Evolutionary conservation across 2,113 vertebrate genomes (phyloP).

Genomic region (Larimichthys crocea): DNA sequence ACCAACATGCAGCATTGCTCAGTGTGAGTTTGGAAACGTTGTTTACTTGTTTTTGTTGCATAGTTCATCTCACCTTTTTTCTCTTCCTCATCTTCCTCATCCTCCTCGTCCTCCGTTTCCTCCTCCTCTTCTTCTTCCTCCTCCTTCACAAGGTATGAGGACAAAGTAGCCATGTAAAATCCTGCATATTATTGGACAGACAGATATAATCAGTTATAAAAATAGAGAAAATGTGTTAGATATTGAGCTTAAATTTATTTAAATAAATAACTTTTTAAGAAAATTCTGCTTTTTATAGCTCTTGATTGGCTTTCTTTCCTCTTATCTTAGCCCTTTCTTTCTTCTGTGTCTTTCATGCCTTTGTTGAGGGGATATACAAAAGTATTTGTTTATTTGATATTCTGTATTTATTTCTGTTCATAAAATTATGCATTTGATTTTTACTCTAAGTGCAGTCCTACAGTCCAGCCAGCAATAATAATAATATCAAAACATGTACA

Average conservation of each 20-base stretch:
- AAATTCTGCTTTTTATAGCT: background rate
- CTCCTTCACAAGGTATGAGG: constrained; percentile 15
- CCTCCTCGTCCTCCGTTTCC: background rate
- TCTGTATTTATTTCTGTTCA: background rate
- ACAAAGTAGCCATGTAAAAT: constrained; percentile 54
- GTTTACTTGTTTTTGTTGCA: background rate
- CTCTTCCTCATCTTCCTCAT: background rate
- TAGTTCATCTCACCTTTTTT: constrained; percentile 13
- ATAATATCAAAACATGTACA: background rate
- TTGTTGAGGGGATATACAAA: background rate
- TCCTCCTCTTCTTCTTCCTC: background rate
- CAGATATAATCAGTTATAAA: background rate
- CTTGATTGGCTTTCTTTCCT: no score
- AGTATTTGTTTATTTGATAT: background rate
- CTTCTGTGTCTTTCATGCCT: background rate
- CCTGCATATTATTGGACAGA: constrained; percentile 8
- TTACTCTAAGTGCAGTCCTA: background rate
- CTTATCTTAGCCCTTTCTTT: background rate
- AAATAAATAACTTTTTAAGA: background rate
- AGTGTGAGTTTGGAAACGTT: background rate
- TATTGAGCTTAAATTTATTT: background rate
- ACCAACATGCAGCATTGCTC: background rate
- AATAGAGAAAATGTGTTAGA: background rate
- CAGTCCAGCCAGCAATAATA: background rate
- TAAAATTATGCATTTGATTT: background rate